These are phyloP conservation scores for Lepilemur septentrionalis DNA, from an alignment of 2,797 vertebrate species.

Conservation along the genomic window DNA sequence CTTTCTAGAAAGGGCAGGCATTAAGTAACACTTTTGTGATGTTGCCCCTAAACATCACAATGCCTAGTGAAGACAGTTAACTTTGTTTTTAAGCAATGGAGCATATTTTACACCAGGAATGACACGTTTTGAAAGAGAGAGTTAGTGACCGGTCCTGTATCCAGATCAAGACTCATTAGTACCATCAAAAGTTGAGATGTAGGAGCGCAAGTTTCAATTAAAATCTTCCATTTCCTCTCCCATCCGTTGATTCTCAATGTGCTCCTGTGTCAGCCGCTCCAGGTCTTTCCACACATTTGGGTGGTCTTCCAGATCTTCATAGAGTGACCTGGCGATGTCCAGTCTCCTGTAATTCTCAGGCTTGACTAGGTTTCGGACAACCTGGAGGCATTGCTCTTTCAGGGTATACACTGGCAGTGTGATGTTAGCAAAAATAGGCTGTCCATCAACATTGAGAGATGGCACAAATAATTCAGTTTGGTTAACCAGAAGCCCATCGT, in stretches of 20 bases:
- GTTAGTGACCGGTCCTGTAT: background rate
- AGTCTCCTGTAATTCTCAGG: constrained; percentile 91
- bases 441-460: constrained; percentile 81
- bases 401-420: constrained; percentile 95
- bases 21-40: background rate
- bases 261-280: constrained; percentile 85
- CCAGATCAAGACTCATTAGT: background rate
- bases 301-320: constrained; percentile 93
- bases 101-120: constrained; percentile 28
- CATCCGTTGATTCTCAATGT: constrained; percentile 48
- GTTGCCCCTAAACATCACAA: background rate
- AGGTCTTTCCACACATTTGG: constrained; percentile 92
- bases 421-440: constrained; percentile 87
- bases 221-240: background rate
- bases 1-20: background rate
- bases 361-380: constrained; percentile 91
- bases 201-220: background rate
- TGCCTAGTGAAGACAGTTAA: background rate
- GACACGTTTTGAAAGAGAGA: background rate
- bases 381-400: constrained; percentile 94
- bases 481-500: constrained; percentile 92
- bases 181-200: background rate
- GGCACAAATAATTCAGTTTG: constrained; percentile 90
- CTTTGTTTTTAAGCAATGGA: constrained; percentile 20
- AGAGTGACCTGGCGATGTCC: constrained; percentile 91